phyloP scores from a whole-genome alignment of 92 coral and sea anemone genomes.

The Epizoanthus ramosus region DNA sequence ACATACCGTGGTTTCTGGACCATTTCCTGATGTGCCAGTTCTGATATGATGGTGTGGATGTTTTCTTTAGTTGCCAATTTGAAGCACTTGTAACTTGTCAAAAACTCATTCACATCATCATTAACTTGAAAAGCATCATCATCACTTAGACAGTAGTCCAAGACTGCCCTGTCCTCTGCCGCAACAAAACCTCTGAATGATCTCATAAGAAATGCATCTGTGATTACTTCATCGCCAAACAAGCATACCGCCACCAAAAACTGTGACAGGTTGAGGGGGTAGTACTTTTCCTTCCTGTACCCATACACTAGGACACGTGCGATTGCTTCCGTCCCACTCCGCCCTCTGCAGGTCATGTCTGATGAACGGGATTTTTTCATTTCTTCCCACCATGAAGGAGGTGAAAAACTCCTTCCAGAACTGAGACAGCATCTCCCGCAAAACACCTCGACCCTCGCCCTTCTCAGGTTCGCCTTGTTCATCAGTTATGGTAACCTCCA shows the following conservation, averaged over 20 bases:
- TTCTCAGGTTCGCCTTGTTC: conserved; percentile 30
- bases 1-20: conserved; percentile 48
- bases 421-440: conserved; percentile 38
- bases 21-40: conserved; percentile 50
- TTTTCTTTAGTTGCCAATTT: conserved; percentile 29
- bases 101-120: too few relatives aligned
- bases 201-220: not conserved
- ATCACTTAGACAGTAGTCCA: too few relatives aligned
- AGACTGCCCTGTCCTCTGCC: too few relatives aligned
- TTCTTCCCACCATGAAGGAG: conserved; percentile 36
- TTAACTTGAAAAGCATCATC: too few relatives aligned
- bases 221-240: conserved; percentile 46
- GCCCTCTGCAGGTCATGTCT: conserved; percentile 49
- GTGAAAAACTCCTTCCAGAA: conserved; percentile 47
- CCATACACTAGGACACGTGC: conserved; percentile 44
- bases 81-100: conserved; percentile 21
- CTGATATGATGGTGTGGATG: conserved; percentile 28
- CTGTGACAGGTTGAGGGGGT: conserved; percentile 35
- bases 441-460: conserved; percentile 39
- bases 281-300: conserved; percentile 12
- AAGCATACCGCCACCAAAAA: conserved; percentile 38
- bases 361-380: conserved; percentile 38
- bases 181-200: too few relatives aligned
- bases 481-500: conserved; percentile 18
- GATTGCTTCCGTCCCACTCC: conserved; percentile 49